A percentile compares a stretch with the other conserved stretches of the same genome.
Conservation (phyloP, 2,797 vertebrate genomes). For the Phrynocephalus guinanensis region DNA sequence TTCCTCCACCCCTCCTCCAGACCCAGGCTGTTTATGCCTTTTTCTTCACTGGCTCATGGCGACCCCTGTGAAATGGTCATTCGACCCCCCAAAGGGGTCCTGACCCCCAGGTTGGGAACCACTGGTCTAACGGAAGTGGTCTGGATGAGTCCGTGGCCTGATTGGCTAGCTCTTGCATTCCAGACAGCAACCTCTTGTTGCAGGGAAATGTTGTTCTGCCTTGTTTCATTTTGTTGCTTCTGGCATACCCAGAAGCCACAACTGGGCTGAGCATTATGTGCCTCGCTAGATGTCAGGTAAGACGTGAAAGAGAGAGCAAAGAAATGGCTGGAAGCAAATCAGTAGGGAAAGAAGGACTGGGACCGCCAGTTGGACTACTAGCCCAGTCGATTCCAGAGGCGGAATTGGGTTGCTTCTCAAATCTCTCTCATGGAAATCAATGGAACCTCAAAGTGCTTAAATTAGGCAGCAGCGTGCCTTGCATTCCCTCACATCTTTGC, state of each 20-base stretch:
- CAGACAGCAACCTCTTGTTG: neutral
- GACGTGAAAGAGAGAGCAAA: neutral
- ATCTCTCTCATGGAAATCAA: neutral
- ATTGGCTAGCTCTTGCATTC: neutral
- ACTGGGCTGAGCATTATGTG: neutral
- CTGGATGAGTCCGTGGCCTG: neutral
- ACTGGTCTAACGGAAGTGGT: too few relatives aligned
- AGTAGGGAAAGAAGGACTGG: neutral
- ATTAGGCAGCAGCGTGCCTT: neutral
- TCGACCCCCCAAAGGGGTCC: too few relatives aligned
- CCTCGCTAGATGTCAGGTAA: neutral
- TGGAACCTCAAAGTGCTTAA: conserved; percentile 6
- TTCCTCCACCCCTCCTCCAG: too few relatives aligned
- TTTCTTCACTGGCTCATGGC: too few relatives aligned
- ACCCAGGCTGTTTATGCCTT: too few relatives aligned
- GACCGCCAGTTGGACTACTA: neutral
- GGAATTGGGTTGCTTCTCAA: neutral
- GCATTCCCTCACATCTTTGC: neutral
- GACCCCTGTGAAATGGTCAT: too few relatives aligned
- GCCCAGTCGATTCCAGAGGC: neutral
- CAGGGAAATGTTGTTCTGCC: neutral
- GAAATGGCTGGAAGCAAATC: neutral
- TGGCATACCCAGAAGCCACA: neutral
- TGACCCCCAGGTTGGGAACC: too few relatives aligned
- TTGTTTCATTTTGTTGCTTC: neutral